Percentiles rank a stretch among this genome's conserved stretches.
phyloP scores from a whole-genome alignment of 2,888 invertebrate genomes.

The Drosophila lutescens region DNA sequence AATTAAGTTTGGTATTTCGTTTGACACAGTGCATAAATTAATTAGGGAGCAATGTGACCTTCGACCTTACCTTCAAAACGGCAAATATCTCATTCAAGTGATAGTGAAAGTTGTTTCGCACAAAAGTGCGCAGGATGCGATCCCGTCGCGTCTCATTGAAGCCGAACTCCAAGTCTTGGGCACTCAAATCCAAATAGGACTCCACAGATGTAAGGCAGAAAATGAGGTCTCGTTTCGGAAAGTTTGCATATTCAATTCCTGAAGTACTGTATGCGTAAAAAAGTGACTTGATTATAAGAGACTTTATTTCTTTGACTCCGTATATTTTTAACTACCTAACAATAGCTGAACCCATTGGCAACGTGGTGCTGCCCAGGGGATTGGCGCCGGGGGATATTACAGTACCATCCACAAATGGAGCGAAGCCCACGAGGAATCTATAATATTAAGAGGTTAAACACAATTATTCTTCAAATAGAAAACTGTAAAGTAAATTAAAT shows the following conservation, averaged over 20 bases:
- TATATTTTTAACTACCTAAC: constrained; percentile 84
- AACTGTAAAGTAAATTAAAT: too few species aligned
- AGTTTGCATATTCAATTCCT: constrained; percentile 92
- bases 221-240: constrained; percentile 92
- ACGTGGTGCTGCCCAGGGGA: constrained; percentile 77
- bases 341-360: constrained; percentile 84
- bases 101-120: constrained; percentile 96
- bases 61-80: constrained; percentile 87
- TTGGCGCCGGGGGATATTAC: constrained; percentile 88
- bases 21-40: neutral
- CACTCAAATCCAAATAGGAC: constrained; percentile 92
- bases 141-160: constrained; percentile 95
- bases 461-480: too few species aligned
- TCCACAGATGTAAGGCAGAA: constrained; percentile 93
- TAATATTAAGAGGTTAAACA: neutral
- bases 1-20: constrained; percentile 7
- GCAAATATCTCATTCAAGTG: constrained; percentile 98
- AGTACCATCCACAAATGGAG: constrained; percentile 97
- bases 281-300: neutral
- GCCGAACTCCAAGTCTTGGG: constrained; percentile 94
- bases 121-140: constrained; percentile 94
- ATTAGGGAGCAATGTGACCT: neutral
- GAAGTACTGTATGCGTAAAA: constrained; percentile 85
- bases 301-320: neutral
- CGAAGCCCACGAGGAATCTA: constrained; percentile 93